Conservation (phyloP, 2,113 vertebrate species). For the Pachypanchax playfairii region DNA sequence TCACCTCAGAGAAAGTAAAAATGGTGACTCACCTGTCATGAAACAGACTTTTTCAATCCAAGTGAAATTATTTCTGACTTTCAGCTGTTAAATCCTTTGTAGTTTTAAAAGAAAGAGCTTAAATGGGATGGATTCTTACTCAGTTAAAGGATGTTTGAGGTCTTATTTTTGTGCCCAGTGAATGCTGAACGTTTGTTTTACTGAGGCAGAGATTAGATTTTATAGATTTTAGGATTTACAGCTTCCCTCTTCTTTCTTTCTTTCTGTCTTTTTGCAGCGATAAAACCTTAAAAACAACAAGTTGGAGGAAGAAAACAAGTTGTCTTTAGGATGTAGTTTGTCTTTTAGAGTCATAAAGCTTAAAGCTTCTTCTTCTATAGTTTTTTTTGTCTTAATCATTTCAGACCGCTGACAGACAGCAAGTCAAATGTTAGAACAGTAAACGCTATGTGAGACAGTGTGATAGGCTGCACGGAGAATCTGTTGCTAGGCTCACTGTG, state of each 20-base stretch:
- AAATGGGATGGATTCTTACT: no score
- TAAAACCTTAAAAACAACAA: conserved; percentile 14
- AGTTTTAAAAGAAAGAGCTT: neutral
- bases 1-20: neutral
- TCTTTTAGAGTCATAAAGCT: no score
- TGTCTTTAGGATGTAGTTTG: neutral
- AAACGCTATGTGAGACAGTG: conserved; percentile 34
- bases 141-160: neutral
- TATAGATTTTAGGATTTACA: conserved; percentile 24
- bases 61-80: no score
- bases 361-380: neutral
- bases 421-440: conserved; percentile 55
- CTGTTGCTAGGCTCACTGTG: conserved; percentile 79
- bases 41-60: no score
- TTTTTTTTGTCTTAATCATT: conserved; percentile 15
- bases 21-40: neutral
- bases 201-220: conserved; percentile 29
- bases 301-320: neutral
- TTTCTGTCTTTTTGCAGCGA: neutral
- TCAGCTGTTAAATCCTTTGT: conserved; percentile 8
- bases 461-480: conserved; percentile 68
- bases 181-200: conserved; percentile 17
- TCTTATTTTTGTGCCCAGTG: conserved; percentile 17
- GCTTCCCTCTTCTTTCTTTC: neutral
- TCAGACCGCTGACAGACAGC: conserved; percentile 42